These are phyloP conservation scores for Eciton burchellii DNA, from an alignment of 1,140 invertebrate genomes.

Conservation along the genomic window DNA sequence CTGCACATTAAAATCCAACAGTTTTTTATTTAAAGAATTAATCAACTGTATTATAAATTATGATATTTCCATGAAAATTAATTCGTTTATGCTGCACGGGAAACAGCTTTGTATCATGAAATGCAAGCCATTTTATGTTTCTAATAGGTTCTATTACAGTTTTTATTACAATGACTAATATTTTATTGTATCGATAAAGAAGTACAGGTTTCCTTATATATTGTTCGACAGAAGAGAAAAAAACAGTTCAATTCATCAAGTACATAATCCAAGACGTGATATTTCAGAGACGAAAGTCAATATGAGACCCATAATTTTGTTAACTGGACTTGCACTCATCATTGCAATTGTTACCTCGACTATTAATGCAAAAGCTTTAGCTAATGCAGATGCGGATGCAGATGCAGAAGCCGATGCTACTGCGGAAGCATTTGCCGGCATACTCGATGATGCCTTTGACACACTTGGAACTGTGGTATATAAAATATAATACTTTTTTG, in stretches of 20 bases:
- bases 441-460: no score
- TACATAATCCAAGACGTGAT: neutral
- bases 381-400: neutral
- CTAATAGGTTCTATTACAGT: constrained; percentile 14
- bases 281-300: neutral
- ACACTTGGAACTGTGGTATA: no score
- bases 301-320: constrained; percentile 9
- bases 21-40: no score
- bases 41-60: neutral
- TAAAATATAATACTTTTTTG: no score
- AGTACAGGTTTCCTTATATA: neutral
- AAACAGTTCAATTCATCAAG: neutral
- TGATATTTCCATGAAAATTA: neutral
- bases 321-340: neutral
- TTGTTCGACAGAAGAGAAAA: neutral
- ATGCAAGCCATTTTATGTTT: neutral
- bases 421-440: neutral
- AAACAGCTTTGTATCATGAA: neutral
- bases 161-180: neutral
- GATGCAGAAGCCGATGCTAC: neutral
- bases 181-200: constrained; percentile 7
- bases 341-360: constrained; percentile 7
- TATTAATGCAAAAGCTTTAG: neutral
- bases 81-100: neutral
- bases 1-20: no score